Conservation (phyloP, 2,797 vertebrate species). For the Anisognathus igniventris region DNA sequence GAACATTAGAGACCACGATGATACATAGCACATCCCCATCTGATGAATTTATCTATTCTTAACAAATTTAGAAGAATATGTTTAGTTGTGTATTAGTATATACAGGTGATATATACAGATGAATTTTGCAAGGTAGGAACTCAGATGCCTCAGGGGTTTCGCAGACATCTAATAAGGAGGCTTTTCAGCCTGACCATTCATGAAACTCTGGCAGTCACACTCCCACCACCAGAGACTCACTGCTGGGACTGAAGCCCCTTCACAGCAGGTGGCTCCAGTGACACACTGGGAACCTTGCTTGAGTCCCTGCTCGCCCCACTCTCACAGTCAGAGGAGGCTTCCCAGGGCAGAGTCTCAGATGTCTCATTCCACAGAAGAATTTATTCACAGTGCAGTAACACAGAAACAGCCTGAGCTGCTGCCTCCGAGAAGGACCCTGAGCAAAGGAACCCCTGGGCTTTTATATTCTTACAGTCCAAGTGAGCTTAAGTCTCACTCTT, state of each 20-base stretch:
- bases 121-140: not conserved
- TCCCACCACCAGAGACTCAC: not conserved
- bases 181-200: not conserved
- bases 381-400: rapidly evolving
- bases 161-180: not conserved
- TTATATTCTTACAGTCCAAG: not conserved
- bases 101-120: not conserved
- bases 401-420: rapidly evolving
- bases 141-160: not conserved
- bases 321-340: not conserved
- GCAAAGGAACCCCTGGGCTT: not conserved
- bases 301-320: not conserved
- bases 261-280: not conserved
- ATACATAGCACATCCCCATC: not conserved
- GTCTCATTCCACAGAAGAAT: not conserved
- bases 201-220: not conserved
- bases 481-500: not conserved
- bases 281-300: too few species aligned
- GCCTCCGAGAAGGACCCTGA: rapidly evolving
- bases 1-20: not conserved
- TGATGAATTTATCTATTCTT: not conserved
- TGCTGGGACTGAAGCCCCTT: not conserved
- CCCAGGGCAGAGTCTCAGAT: too few species aligned
- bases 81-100: not conserved
- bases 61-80: not conserved